Evolutionary conservation across 2,113 vertebrate genomes (phyloP).

Genomic region (Erythrocebus patas): DNA sequence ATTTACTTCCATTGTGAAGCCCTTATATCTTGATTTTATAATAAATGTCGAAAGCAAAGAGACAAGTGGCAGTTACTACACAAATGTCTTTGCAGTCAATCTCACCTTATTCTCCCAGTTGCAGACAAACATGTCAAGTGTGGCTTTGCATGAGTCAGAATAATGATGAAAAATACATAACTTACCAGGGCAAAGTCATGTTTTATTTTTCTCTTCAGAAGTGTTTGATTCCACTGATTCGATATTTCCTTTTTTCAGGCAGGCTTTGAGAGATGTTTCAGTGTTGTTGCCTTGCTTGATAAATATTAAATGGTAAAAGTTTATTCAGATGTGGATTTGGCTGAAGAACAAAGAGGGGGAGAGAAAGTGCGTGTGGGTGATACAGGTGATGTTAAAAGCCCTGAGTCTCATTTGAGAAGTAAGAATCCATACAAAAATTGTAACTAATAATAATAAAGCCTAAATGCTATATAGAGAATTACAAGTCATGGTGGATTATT

Average conservation of each 20-base stretch:
- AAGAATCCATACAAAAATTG: not conserved
- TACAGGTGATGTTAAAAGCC: not conserved
- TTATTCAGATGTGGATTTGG: not conserved
- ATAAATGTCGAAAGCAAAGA: constrained; percentile 19
- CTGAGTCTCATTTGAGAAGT: constrained; percentile 22
- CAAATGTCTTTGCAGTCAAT: not conserved
- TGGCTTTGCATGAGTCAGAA: not conserved
- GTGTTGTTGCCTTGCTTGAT: not conserved
- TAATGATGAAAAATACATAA: constrained; percentile 34
- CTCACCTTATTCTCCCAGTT: not conserved
- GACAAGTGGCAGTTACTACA: not conserved
- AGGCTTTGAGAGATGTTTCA: not conserved
- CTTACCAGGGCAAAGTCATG: not conserved
- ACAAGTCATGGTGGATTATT: constrained; percentile 7
- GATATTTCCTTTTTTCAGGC: not conserved
- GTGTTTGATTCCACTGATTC: not conserved
- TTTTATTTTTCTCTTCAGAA: not conserved
- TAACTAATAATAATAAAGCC: not conserved
- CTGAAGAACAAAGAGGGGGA: not conserved
- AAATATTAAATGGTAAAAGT: not conserved
- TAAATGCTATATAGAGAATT: constrained; percentile 1
- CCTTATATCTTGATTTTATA: not conserved
- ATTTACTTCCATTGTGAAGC: constrained; percentile 5
- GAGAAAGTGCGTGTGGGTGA: not conserved
- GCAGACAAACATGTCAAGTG: not conserved